Base-by-base conservation (phyloP, 1,140 invertebrate species). In the Lepidurus apus region DNA sequence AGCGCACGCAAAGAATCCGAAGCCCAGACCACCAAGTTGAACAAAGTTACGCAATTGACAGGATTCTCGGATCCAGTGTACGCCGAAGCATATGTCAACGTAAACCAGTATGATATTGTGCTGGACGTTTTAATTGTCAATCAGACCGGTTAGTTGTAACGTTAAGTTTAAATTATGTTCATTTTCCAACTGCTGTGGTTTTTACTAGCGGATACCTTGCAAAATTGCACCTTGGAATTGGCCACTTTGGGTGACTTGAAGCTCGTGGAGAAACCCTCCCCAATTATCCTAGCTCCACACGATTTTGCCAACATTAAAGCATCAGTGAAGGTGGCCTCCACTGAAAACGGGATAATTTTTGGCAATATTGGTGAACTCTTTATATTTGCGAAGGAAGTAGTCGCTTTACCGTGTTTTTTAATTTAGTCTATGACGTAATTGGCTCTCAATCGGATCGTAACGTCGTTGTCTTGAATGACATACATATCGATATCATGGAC, bases 401-500 rank as follows among this genome's bases (percentile, higher is more conserved):
- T 75, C 73, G 80, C 45, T 81, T 75, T 43, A 76, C 79, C 80
- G 74, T 77, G 80, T 80, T 80, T 80, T 80, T 81, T 79, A 76
- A 81, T 85, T 26, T 80, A 93, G 97, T 98, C 24, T 99, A 98
- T 85, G 97, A 99, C 84, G 92, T 98, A 47, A 93, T 90, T 75
- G 95, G 97, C 45, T 95, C 97, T 26, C 92, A 92, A 5, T 95
- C 94, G 78, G 96, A 98, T 85, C 89, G 95, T 81, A 98, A 97
- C 86, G 97, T 98, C 79, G 97, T 99, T 43, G 97, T 99, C 21
- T 88, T 99, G 17, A 98, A 99, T 84, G 98, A 99, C 84, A 99
- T 99, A 84, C 97, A 98, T 85, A 98, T 99, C 84, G 98, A 99
- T 86, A 99, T 99, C 80, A 98, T 99, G 95, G 98, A 99, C 87